Evolutionary conservation across 2,888 invertebrate species (phyloP).

Genomic region (Adelognathus sp.): DNA sequence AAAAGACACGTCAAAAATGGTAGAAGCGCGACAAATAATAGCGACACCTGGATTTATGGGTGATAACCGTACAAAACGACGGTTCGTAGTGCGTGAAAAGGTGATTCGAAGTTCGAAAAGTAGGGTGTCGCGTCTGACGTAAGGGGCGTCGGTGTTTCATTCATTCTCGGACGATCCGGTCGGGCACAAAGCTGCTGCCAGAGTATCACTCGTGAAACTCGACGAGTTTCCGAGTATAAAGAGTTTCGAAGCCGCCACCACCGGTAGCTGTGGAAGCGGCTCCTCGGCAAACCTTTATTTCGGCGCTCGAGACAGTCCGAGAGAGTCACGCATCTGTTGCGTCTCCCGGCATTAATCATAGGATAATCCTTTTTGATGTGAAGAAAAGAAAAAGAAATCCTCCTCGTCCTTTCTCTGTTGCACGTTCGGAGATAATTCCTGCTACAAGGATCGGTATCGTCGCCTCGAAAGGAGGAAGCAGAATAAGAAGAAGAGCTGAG

Average conservation of each 20-base stretch:
- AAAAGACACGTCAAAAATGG: neutral
- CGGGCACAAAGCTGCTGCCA: conserved; percentile 22
- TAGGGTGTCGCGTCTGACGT: conserved; percentile 18
- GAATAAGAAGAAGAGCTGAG: neutral
- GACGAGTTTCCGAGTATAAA: conserved; percentile 30
- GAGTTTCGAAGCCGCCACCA: conserved; percentile 12
- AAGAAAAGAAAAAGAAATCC: conserved; percentile 21
- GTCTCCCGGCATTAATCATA: conserved; percentile 74
- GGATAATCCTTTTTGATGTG: conserved; percentile 75
- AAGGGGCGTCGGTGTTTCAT: conserved; percentile 14
- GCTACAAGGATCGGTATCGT: conserved; percentile 21
- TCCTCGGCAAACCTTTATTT: conserved; percentile 56
- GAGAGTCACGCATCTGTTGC: conserved; percentile 75
- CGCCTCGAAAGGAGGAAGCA: neutral
- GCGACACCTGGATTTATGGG: conserved; percentile 37
- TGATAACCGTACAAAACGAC: conserved; percentile 4
- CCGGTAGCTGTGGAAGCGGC: conserved; percentile 21
- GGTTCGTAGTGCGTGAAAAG: conserved; percentile 42
- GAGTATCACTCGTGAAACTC: conserved; percentile 36
- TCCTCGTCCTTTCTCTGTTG: conserved; percentile 41
- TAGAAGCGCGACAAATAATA: neutral
- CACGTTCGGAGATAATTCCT: conserved; percentile 27
- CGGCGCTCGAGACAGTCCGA: conserved; percentile 61
- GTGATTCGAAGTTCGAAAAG: neutral
- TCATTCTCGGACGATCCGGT: conserved; percentile 41